phyloP scores from a whole-genome alignment of 92 coral and sea anemone species.

The Phenganax marumi region DNA sequence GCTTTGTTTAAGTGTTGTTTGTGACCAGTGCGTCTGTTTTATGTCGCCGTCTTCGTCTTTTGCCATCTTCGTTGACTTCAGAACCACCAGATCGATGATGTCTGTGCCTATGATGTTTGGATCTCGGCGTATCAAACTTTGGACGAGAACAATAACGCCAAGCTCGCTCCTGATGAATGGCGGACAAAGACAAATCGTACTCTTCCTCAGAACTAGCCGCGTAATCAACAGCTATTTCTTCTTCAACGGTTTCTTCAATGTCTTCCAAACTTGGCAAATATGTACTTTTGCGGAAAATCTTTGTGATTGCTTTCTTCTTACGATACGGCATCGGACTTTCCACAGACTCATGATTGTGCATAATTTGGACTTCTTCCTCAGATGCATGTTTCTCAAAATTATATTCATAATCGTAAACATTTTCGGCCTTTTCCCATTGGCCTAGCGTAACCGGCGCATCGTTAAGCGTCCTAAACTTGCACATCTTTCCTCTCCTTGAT shows the following conservation, averaged over 20 bases:
- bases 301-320: constrained; percentile 59
- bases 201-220: constrained; percentile 49
- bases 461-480: constrained; percentile 52
- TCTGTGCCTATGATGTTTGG: constrained; percentile 1
- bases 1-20: not conserved
- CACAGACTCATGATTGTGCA: constrained; percentile 59
- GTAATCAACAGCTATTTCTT: constrained; percentile 56
- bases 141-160: constrained; percentile 38
- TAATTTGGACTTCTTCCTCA: constrained; percentile 57
- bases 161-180: constrained; percentile 90
- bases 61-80: not conserved
- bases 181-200: constrained; percentile 68
- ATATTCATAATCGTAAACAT: constrained; percentile 81
- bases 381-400: constrained; percentile 71
- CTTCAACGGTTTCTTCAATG: constrained; percentile 77
- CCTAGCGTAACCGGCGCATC: constrained; percentile 73
- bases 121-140: not conserved
- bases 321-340: constrained; percentile 64
- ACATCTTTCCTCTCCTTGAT: constrained; percentile 18
- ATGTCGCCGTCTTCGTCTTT: constrained; percentile 24
- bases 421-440: constrained; percentile 58
- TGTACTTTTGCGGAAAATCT: constrained; percentile 60
- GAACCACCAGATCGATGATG: not conserved
- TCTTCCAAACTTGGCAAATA: constrained; percentile 81
- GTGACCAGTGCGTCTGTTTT: constrained; percentile 4